These are phyloP conservation scores for Bos javanicus DNA, from an alignment of 2,113 vertebrate species.

Conservation along the genomic window DNA sequence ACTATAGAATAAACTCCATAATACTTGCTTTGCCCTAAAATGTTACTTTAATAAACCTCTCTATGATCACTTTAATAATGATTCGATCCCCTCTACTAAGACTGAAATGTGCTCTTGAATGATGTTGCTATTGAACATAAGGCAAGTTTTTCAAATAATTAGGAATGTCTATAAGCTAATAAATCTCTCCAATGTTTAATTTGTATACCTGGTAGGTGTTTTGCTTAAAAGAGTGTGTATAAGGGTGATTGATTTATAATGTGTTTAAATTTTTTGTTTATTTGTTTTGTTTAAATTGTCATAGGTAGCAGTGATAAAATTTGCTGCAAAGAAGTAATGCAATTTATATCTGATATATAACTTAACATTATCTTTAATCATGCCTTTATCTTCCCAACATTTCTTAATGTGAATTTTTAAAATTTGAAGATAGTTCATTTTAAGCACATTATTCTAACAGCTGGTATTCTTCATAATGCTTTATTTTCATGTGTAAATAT, in stretches of 20 bases:
- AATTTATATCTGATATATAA: conserved; percentile 49
- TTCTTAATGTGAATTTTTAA: background rate
- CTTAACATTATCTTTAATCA: conserved; percentile 76
- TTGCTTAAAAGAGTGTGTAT: conserved; percentile 62
- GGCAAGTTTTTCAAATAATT: conserved; percentile 77
- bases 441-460: background rate
- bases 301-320: conserved; percentile 69
- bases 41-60: conserved; percentile 40
- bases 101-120: conserved; percentile 58
- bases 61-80: conserved; percentile 8
- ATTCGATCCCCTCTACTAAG: conserved; percentile 26
- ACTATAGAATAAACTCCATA: background rate
- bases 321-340: conserved; percentile 68
- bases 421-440: conserved; percentile 43
- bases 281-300: conserved; percentile 60
- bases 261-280: conserved; percentile 70
- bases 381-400: conserved; percentile 57
- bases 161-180: conserved; percentile 79
- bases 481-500: conserved; percentile 17
- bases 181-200: conserved; percentile 81
- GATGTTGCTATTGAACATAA: conserved; percentile 65
- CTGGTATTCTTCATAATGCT: background rate
- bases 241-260: conserved; percentile 72
- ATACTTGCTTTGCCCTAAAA: conserved; percentile 22
- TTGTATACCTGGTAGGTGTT: conserved; percentile 70